Evolutionary conservation across 2,113 vertebrate genomes (phyloP), one percentile per base, ranked within the genome.

Genomic region (Astur gentilis): DNA sequence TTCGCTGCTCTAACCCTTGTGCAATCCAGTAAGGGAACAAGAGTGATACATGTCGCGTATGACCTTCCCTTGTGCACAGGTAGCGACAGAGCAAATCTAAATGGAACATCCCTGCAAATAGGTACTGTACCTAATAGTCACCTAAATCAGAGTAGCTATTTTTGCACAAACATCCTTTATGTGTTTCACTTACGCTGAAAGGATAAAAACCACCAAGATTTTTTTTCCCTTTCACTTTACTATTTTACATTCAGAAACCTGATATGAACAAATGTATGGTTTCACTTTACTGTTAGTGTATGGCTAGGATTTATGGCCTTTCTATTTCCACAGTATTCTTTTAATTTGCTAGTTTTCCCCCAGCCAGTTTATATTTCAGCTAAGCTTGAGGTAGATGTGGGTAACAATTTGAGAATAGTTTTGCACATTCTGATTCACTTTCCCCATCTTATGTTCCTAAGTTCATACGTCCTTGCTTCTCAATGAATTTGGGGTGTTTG

Each of bases 151-250:
- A 90, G 50, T 54, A 92, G 15, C 19, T 87, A 29, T 60, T 94
- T 95, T 69, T 83, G 26, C 29, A 52, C n/a, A 88, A 87, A 70
- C 4, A n/a, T 52, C 18, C 13, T 87, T 91, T 95, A 65, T 12
- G 25, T 82, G 52, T 76, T 97, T 95, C 57, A 77, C 26, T 40
- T 67, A 91, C 27, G 93, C 76, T 78, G 79, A 97, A 93, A 92
- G 57, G 19, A 71, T 69, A 83, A 92, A 89, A 82, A 66, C 6
- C 3, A 62, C 10, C 34, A 92, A 83, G 40, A 36, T 60, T 31
- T 64, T 84, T 58, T 83, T n/a, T 11, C 16, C 36, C 8, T 1
- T 54, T 19, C 3, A 0, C 18, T 89, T 90, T 83, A 93, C 86
- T 90, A 85, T 83, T 96, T 96, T 82, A 32, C 72, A 71, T 76